These are phyloP conservation scores for Trogon surrucura DNA, from an alignment of 2,113 vertebrate species.

Conservation along the genomic window DNA sequence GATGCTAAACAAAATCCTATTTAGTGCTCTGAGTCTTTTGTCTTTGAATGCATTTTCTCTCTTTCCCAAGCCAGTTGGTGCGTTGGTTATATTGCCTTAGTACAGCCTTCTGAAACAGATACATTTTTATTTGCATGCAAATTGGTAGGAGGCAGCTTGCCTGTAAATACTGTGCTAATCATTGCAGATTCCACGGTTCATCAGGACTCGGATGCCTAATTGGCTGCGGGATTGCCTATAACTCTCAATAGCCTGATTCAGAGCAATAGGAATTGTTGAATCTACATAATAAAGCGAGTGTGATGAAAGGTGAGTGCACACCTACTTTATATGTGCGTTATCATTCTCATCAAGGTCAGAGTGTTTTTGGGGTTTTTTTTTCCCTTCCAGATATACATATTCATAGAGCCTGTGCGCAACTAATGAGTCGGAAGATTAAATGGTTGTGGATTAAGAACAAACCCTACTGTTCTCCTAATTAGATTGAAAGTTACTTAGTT, in stretches of 20 bases:
- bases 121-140: constrained; percentile 73
- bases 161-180: constrained; percentile 74
- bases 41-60: background rate
- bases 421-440: constrained; percentile 78
- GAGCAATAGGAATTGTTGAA: constrained; percentile 47
- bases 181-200: constrained; percentile 64
- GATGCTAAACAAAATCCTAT: background rate
- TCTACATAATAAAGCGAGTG: constrained; percentile 67
- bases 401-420: constrained; percentile 65
- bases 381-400: constrained; percentile 72
- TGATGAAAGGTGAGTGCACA: constrained; percentile 39
- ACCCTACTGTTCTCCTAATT: constrained; percentile 73
- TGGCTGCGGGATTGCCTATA: constrained; percentile 50
- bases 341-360: constrained; percentile 76
- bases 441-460: constrained; percentile 73
- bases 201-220: constrained; percentile 67
- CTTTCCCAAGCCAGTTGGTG: background rate
- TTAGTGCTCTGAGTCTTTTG: constrained; percentile 3
- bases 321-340: constrained; percentile 57
- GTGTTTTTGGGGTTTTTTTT: constrained; percentile 36
- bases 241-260: constrained; percentile 52
- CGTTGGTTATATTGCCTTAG: background rate
- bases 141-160: constrained; percentile 61
- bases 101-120: constrained; percentile 5
- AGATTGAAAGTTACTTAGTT: constrained; percentile 73